Evolutionary conservation across 2,113 vertebrate species (phyloP).

Genomic region (Tupaia tana): DNA sequence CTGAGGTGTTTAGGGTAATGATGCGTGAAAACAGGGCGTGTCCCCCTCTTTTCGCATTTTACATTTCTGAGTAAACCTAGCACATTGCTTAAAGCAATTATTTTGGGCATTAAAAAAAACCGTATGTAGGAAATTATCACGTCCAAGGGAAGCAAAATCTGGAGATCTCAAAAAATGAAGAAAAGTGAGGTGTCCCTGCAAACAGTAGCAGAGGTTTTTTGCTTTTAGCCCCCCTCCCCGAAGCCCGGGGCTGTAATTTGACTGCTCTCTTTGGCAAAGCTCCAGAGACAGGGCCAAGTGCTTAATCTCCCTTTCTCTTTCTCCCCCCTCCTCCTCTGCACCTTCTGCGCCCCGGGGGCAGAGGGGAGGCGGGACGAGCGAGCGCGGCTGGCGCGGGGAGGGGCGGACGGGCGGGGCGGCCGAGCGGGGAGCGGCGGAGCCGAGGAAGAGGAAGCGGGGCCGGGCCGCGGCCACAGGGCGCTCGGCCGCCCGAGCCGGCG

Average conservation of each 20-base stretch:
- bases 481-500: constrained; percentile 41
- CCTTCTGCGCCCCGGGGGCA: background rate
- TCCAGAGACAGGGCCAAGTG: constrained; percentile 80
- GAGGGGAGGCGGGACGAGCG: constrained; percentile 51
- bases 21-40: background rate
- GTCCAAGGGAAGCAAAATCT: background rate
- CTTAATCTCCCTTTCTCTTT: constrained; percentile 37
- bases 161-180: background rate
- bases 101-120: background rate
- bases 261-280: constrained; percentile 80
- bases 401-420: constrained; percentile 63
- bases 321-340: constrained; percentile 21
- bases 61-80: background rate
- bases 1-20: background rate
- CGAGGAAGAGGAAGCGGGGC: constrained; percentile 76
- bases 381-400: constrained; percentile 31
- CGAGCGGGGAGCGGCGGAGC: too few species aligned
- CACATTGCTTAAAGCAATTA: background rate
- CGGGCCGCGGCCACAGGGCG: constrained; percentile 43
- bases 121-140: background rate
- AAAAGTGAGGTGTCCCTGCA: background rate
- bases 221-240: background rate
- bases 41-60: background rate
- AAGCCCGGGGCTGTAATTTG: constrained; percentile 68
- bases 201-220: constrained; percentile 76